These are phyloP conservation scores for Myzus persicae DNA, from an alignment of 1,140 invertebrate genomes.

Conservation along the genomic window DNA sequence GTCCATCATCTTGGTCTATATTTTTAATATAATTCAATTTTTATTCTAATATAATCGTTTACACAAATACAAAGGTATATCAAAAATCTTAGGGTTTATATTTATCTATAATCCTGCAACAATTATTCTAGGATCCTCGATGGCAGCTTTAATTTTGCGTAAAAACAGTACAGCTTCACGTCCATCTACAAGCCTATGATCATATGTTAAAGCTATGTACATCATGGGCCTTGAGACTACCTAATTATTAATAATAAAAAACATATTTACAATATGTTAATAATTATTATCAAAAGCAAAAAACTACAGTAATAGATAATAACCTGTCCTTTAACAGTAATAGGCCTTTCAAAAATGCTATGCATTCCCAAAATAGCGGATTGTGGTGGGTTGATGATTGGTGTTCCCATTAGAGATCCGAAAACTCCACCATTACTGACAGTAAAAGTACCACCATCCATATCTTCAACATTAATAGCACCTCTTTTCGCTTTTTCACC, in stretches of 20 bases:
- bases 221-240: conserved; percentile 99
- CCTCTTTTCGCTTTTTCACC: conserved; percentile 90
- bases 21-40: background rate
- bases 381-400: conserved; percentile 99
- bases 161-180: conserved; percentile 98
- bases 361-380: conserved; percentile 99
- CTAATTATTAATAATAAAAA: conserved; percentile 68
- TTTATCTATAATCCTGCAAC: conserved; percentile 81
- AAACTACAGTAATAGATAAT: background rate
- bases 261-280: conserved; percentile 36
- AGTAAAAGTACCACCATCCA: conserved; percentile 99
- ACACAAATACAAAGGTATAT: background rate
- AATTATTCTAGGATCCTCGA: conserved; percentile 95
- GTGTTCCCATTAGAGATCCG: conserved; percentile 96
- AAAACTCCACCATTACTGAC: conserved; percentile 99
- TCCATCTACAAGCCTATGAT: conserved; percentile 98
- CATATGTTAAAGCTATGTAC: conserved; percentile 98
- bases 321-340: conserved; percentile 95
- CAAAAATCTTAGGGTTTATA: background rate
- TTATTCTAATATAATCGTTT: background rate
- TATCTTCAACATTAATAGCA: conserved; percentile 94
- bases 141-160: conserved; percentile 93
- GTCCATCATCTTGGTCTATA: conserved; percentile 48
- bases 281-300: background rate
- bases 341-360: conserved; percentile 92